Evolutionary conservation across 2,797 vertebrate species (phyloP), one percentile per base, ranked within the genome.

Genomic region (Ispidina lecontei): DNA sequence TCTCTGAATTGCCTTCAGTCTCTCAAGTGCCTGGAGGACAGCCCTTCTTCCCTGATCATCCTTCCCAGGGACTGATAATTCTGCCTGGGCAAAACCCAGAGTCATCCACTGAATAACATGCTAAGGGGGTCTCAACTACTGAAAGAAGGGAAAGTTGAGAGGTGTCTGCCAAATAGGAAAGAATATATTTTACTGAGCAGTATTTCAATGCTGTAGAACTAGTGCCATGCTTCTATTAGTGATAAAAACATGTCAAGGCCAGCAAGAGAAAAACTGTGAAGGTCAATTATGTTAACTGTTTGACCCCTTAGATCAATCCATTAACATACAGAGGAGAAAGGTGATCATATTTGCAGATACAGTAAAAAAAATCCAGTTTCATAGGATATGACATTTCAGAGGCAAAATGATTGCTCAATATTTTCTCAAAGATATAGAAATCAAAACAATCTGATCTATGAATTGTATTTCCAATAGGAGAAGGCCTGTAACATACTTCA

Each of bases 231-330:
- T 72, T 68, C 55, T n/a, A 13, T 62, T 47, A 54, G 6, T n/a
- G n/a, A 74, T 12, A 21, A 76, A 54, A 31, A 29, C 0, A 2
- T 14, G 4, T 23, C 37, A 69, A 0, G 1, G 22, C 7, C 35
- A 72, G 16, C 31, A 51, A 68, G 26, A 12, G 79, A 69, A 89
- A 84, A 80, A 73, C 9, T 63, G 22, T 26, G 46, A 47, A 71
- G 31, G 62, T 28, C 58, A 62, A 8, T 68, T 39, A 29, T 5
- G 14, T 43, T 71, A 54, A 37, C 13, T 62, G 6, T 9, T 71
- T 4, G 2, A 93, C 41, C 20, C 43, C 26, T 7, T 47, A 49
- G 41, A 29, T 58, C 58, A 71, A 44, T 58, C 69, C 11, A 47
- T 60, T 56, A 60, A 29, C 47, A 73, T 3, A 5, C 4, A 56